Percentiles rank a stretch among this genome's conserved stretches.
Conservation (phyloP, 2,888 invertebrate genomes). For the Belgica antarctica region DNA sequence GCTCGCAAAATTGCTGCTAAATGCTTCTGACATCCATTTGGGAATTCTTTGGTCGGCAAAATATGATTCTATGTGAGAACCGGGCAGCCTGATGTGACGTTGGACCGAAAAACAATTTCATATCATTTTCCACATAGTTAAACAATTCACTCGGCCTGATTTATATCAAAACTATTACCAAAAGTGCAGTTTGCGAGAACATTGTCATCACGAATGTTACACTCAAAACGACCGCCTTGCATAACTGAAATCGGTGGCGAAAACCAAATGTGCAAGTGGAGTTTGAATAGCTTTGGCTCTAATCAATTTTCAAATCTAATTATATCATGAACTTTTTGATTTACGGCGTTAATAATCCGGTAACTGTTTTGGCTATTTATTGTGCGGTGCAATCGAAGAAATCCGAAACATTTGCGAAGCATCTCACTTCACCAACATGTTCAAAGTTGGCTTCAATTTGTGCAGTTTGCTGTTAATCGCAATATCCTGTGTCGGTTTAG, state of each 20-base stretch:
- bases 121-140: slow-evolving; percentile 27
- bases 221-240: background rate
- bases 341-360: slow-evolving; percentile 25
- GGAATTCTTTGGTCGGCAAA: background rate
- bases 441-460: background rate
- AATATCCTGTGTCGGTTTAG: background rate
- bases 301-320: slow-evolving; percentile 36
- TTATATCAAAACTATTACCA: slow-evolving; percentile 8
- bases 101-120: slow-evolving; percentile 12
- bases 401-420: background rate
- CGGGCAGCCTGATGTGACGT: background rate
- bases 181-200: background rate
- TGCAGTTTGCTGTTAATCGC: background rate
- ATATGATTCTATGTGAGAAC: background rate
- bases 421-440: background rate
- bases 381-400: background rate
- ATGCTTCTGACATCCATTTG: slow-evolving; percentile 5
- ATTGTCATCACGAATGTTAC: slow-evolving; percentile 18
- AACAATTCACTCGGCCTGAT: background rate
- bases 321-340: slow-evolving; percentile 32
- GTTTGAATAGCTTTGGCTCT: background rate
- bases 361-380: slow-evolving; percentile 24
- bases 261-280: background rate
- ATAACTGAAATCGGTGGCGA: background rate
- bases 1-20: background rate